These are phyloP conservation scores for Isurus oxyrinchus DNA, from an alignment of 2,113 vertebrate genomes.

Conservation along the genomic window DNA sequence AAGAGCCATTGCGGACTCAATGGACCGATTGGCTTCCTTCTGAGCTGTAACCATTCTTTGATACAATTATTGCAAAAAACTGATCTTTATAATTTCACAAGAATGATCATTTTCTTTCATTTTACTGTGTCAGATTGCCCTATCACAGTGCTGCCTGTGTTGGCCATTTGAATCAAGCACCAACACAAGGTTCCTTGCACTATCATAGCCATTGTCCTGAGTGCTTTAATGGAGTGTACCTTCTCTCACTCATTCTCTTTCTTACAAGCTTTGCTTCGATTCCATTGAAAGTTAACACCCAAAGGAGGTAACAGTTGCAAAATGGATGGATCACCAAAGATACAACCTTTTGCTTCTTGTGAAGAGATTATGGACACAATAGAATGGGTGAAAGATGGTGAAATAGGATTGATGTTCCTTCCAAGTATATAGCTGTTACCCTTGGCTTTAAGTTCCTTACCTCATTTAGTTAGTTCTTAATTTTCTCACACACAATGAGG, in stretches of 20 bases:
- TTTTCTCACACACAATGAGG: background rate
- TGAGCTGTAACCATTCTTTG: too few relatives aligned
- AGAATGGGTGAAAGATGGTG: background rate
- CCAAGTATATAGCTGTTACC: background rate
- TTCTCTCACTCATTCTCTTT: background rate
- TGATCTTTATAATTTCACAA: background rate
- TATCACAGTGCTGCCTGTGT: background rate
- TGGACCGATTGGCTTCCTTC: too few relatives aligned
- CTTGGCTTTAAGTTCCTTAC: background rate
- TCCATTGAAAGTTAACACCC: background rate
- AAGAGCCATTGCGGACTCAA: too few relatives aligned
- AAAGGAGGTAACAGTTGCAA: background rate
- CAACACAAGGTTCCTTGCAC: background rate
- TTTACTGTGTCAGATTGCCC: background rate
- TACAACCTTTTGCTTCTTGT: background rate
- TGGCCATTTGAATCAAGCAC: background rate
- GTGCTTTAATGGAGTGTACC: background rate
- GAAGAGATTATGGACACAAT: background rate
- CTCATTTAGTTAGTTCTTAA: background rate
- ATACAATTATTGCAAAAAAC: background rate
- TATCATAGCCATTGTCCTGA: too few relatives aligned
- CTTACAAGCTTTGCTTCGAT: background rate
- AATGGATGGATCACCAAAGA: background rate
- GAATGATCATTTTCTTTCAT: background rate
- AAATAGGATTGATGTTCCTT: background rate